Evolutionary conservation across 35 echinoderm and acorn worm genomes (phyloP), one percentile per base, ranked within the genome.

Genomic region (Anneissia japonica): DNA sequence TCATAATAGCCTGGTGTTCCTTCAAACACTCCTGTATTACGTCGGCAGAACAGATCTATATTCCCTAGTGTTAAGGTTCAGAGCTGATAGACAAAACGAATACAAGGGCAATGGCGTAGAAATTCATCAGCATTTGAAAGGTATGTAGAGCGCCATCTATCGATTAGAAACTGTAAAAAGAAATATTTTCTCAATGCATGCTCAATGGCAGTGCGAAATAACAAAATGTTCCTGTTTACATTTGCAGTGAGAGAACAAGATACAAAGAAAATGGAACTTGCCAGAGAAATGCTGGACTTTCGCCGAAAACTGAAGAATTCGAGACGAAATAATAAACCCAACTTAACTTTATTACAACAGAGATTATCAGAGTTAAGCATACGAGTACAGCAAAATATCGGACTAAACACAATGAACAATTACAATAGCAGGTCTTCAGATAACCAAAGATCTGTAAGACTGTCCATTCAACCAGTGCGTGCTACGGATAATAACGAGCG

Each of bases 1-100:
- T 35, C 88, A 90, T 30, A 97, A 97, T 72, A 97, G 91, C 31
- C 77, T 97, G 6, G 88, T 87, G 38, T 97, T 97, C n/a, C 81
- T 97, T 9, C 94, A 97, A 73, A 97, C 90, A 0, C 73, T 97
- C 4, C 81, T 97, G 28, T 97, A 90, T 31, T 97, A 97, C 46
- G 81, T 90, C 30, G 84, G 91, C n/a, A 85, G 94, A 76, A 80
- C 79, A 26, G 94, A 97, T 84, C 80, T 97, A 3, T 93, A 97
- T 77, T 80, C 90, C 46, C 39, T 92, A 39, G 88, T 97, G 12
- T 73, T 97, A 39, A 87, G 89, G 21, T 97, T 93, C 74, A 73
- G 94, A 6, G 37, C 30, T 12, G 81, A 90, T 34, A 84, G 81
- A 77, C 94, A 97, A 76, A 55, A 86, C 0, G 88, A 90, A n/a